Conservation (phyloP, 2,797 vertebrate species). For the Florisuga fusca region DNA sequence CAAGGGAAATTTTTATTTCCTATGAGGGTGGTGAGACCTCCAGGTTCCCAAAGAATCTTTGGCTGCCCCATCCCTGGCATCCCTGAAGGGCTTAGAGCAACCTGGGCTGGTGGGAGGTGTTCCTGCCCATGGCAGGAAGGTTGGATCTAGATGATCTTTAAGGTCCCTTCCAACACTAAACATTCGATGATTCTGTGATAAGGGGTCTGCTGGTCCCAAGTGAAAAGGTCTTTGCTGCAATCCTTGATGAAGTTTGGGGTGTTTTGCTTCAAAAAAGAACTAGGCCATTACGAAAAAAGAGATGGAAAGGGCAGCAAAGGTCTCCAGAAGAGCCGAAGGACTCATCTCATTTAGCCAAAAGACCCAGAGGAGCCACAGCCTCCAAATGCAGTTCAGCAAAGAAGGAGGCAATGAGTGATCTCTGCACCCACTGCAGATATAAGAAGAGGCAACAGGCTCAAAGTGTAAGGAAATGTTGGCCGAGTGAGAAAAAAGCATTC, state of each 20-base stretch:
- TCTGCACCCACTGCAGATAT: neutral
- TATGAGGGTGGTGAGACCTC: no score
- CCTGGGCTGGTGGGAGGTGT: no score
- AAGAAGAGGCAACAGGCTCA: conserved; percentile 23
- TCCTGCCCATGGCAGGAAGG: no score
- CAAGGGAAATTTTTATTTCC: no score
- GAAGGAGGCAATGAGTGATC: neutral
- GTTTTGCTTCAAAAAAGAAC: neutral
- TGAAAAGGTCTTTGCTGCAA: neutral
- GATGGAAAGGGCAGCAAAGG: neutral
- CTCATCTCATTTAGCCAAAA: neutral
- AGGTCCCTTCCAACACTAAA: no score
- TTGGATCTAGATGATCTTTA: no score
- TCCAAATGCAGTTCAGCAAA: accelerated
- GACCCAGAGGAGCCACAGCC: neutral
- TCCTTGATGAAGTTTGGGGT: neutral
- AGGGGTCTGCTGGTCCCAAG: neutral
- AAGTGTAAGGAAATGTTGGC: neutral
- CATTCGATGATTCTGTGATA: no score
- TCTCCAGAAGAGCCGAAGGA: neutral
- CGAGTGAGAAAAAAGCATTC: neutral
- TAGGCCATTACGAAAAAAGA: neutral
- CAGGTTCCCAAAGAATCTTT: no score
- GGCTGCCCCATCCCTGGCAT: no score
- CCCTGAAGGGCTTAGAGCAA: no score